Base-by-base conservation (phyloP, 2,888 invertebrate genomes). In the Blastobasis lacticolella region DNA sequence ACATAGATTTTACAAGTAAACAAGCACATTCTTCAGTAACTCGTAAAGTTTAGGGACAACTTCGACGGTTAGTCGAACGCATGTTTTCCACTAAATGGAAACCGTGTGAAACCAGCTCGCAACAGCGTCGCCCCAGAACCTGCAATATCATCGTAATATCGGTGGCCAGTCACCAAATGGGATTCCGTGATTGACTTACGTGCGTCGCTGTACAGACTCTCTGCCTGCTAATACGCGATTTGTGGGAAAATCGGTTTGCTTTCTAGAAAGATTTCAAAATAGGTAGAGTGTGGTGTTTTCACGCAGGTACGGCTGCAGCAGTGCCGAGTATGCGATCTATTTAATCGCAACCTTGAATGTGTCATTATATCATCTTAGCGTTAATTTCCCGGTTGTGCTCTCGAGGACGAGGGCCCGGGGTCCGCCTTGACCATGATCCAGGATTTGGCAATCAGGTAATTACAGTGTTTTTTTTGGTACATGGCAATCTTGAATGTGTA, bases 121-220 rank as follows among this genome's bases (percentile, higher is more conserved):
- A 23, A 3, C 23, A 6, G 10, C 43, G 43, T 43, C 8, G 37
- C 56, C 54, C 53, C 61, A 63, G 61, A 61, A 60, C 57, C 58
- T 52, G 58, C 58, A 56, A 52, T 49, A 49, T 52, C 50, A 44
- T 54, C 49, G 59, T 57, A 57, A 58, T 59, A 63, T 59, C 55
- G 55, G 53, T 49, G 54, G 55, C 58, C 59, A 45, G 40, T 48
- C 40, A 57, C 59, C 51, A 61, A 69, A 73, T 75, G 64, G 64
- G 64, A 37, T 49, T 54, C 69, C 54, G 59, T 63, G 67, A 75
- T 75, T 68, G 66, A 59, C 57, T 69, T 66, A 74, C 75, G 74
- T 66, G 65, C 58, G 23, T 48, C 54, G 61, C 60, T 57, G 57
- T 57, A 61, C 59, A 61, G 62, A 67, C 66, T 23, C 23, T 23